phyloP scores from a whole-genome alignment of 2,113 vertebrate genomes.

The Colossoma macropomum region DNA sequence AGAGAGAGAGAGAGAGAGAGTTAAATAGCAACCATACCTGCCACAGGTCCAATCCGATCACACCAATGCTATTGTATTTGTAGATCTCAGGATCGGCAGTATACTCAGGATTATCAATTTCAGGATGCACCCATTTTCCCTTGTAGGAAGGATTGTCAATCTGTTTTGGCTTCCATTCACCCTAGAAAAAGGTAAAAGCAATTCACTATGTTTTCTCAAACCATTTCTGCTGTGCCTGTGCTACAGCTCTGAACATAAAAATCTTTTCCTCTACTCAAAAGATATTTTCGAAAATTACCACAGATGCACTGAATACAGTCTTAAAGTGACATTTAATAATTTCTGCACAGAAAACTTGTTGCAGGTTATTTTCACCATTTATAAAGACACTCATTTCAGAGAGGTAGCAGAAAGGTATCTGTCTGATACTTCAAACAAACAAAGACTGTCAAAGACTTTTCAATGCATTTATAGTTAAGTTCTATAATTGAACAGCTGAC shows the following conservation, averaged over 20 bases:
- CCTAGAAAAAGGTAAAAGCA: slow-evolving; percentile 64
- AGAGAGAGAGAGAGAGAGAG: no score
- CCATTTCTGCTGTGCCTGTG: no score
- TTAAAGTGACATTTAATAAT: no score
- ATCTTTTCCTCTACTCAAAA: not conserved
- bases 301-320: not conserved
- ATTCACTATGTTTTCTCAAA: no score
- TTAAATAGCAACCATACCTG: slow-evolving; percentile 70
- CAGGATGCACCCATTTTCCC: slow-evolving; percentile 84
- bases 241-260: not conserved
- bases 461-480: no score
- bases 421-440: not conserved
- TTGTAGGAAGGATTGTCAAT: slow-evolving; percentile 84
- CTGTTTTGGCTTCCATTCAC: slow-evolving; percentile 81
- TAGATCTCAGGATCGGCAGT: slow-evolving; percentile 80
- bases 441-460: no score
- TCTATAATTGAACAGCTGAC: no score
- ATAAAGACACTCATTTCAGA: not conserved
- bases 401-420: not conserved
- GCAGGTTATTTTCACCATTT: not conserved
- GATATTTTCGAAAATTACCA: not conserved
- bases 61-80: slow-evolving; percentile 77
- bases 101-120: slow-evolving; percentile 87
- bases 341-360: no score
- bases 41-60: slow-evolving; percentile 84